Evolutionary conservation across 2,113 vertebrate species (phyloP), one percentile per base, ranked within the genome.

Genomic region (Actenoides lindsayi): DNA sequence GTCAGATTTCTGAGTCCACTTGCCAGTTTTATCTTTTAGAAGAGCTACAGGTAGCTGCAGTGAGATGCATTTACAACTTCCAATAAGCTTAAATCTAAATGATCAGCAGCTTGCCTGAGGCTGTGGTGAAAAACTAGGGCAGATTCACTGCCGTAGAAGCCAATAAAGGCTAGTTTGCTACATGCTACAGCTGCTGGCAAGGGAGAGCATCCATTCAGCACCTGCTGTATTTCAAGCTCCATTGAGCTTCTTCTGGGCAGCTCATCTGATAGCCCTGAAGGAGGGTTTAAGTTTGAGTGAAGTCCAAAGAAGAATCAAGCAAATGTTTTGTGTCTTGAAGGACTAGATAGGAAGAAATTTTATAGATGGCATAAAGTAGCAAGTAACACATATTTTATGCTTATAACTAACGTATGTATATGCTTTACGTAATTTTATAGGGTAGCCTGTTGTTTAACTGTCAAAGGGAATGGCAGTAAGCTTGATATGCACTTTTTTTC

Each of bases 181-280:
- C 73, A n/a, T 13, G 51, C 42, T 76, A 18, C 64, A 65, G 83
- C 76, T 67, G 27, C 71, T 51, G 85, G 50, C 63, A 62, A 77
- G 65, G 64, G 79, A 90, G 64, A 60, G 30, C 79, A 77, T 90
- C 82, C 87, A 54, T 80, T 92, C 87, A 91, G 88, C 79, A 93
- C 85, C 85, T 92, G 83, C 76, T 71, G 0, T 41, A 41, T 79
- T 77, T 88, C 83, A 90, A 56, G 90, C 68, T 93, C 68, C 83
- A 41, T 30, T 83, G 79, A 94, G 88, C 85, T 90, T 1, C 78
- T 91, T 80, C 80, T 71, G 93, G 85, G 67, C 82, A 92, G 56
- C 71, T 90, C 85, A 60, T 79, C 88, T 68, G 56, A 71, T 50
- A 83, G 76, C 64, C 92, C 86, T 73, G 51, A 84, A 89, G 92